Percentiles rank a stretch among this genome's conserved stretches.
phyloP scores from a whole-genome alignment of 2,888 invertebrate species.

The Limnephilus rhombicus region DNA sequence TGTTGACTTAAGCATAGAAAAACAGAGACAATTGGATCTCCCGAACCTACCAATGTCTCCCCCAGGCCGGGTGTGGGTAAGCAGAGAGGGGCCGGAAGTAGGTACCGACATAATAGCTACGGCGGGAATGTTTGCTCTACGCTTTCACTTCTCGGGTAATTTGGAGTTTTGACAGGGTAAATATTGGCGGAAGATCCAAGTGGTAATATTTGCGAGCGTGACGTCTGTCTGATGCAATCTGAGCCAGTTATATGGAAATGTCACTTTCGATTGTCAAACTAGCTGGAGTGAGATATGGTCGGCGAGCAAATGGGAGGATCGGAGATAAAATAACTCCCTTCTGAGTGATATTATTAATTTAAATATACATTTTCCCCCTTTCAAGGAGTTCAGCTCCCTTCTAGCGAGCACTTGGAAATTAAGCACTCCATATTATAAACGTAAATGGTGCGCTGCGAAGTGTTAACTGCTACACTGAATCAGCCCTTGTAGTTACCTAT shows the following conservation, averaged over 20 bases:
- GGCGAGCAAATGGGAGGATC: conserved; percentile 14
- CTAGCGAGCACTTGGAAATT: conserved; percentile 23
- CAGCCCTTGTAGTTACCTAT: neutral
- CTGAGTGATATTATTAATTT: conserved; percentile 35
- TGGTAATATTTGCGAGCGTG: conserved; percentile 51
- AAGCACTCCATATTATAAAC: conserved; percentile 12
- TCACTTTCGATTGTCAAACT: conserved; percentile 56
- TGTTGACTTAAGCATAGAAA: conserved; percentile 56
- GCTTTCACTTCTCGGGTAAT: conserved; percentile 60
- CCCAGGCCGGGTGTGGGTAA: neutral
- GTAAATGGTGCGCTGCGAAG: neutral
- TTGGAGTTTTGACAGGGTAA: conserved; percentile 56
- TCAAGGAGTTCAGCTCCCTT: conserved; percentile 6
- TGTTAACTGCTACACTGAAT: neutral
- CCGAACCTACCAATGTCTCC: neutral
- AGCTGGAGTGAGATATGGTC: conserved; percentile 30
- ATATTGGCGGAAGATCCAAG: conserved; percentile 57
- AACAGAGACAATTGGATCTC: conserved; percentile 55
- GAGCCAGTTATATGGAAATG: conserved; percentile 48
- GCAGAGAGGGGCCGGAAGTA: conserved; percentile 5
- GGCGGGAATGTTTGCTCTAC: conserved; percentile 46
- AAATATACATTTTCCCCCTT: conserved; percentile 30
- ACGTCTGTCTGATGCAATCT: conserved; percentile 56
- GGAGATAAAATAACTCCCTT: neutral
- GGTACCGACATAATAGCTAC: conserved; percentile 37